Conservation (phyloP, 2,888 invertebrate genomes). For the Yponomeuta plumbellus region DNA sequence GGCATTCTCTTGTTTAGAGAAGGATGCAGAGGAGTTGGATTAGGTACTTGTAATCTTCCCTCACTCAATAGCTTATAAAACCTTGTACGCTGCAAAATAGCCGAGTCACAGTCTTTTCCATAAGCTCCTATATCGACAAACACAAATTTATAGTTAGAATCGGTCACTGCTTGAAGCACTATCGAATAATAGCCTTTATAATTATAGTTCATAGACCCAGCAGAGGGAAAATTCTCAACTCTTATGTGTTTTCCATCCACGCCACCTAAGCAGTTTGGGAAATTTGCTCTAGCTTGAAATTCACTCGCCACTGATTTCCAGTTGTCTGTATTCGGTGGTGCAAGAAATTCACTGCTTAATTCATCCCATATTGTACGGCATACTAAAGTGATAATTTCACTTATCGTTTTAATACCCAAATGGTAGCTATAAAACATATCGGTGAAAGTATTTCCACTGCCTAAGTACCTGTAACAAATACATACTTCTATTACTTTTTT, state of each 20-base stretch:
- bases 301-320: slow-evolving; percentile 18
- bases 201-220: slow-evolving; percentile 15
- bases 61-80: slow-evolving; percentile 28
- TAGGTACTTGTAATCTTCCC: slow-evolving; percentile 29
- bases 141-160: slow-evolving; percentile 14
- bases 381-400: too few relatives aligned
- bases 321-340: slow-evolving; percentile 15
- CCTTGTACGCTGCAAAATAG: slow-evolving; percentile 30
- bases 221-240: slow-evolving; percentile 10
- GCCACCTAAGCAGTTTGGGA: slow-evolving; percentile 19
- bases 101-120: slow-evolving; percentile 20
- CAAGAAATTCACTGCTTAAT: slow-evolving; percentile 15
- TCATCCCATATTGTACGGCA: slow-evolving; percentile 16
- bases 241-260: slow-evolving; percentile 17
- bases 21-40: slow-evolving; percentile 26
- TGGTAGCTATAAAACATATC: too few relatives aligned
- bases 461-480: too few relatives aligned
- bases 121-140: slow-evolving; percentile 12
- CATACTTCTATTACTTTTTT: too few relatives aligned
- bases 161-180: slow-evolving; percentile 10
- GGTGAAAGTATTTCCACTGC: too few relatives aligned
- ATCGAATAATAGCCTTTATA: slow-evolving; percentile 14
- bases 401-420: too few relatives aligned
- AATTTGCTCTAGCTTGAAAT: slow-evolving; percentile 19
- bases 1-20: slow-evolving; percentile 22